Conservation (phyloP, 2,113 vertebrate species). For the Nyctereutes procyonoides region DNA sequence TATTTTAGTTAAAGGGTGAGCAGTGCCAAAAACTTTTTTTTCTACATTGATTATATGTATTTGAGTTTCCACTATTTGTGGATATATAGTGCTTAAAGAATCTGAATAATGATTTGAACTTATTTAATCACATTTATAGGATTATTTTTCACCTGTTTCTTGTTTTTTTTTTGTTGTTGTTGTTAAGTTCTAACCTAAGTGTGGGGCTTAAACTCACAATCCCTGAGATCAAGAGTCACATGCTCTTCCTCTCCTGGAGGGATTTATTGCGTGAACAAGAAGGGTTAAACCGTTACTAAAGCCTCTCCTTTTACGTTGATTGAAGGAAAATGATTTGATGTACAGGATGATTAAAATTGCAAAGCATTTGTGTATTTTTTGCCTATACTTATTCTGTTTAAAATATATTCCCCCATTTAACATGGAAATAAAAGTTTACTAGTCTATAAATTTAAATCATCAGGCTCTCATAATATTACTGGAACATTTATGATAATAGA, state of each 20-base stretch:
- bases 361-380: slow-evolving; percentile 32
- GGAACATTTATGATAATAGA: neutral
- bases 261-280: slow-evolving; percentile 40
- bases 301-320: neutral
- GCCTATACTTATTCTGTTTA: slow-evolving; percentile 26
- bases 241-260: neutral
- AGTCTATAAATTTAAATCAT: neutral
- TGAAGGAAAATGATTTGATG: slow-evolving; percentile 4
- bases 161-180: neutral
- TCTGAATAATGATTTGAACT: slow-evolving; percentile 18
- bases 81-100: neutral
- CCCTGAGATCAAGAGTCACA: neutral
- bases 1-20: neutral
- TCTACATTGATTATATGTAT: neutral
- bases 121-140: neutral
- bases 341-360: slow-evolving; percentile 8
- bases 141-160: slow-evolving; percentile 23
- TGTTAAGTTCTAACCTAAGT: neutral
- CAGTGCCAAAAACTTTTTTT: neutral
- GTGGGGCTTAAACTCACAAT: neutral
- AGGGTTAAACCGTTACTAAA: neutral
- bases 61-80: slow-evolving; percentile 27
- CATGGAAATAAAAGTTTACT: neutral
- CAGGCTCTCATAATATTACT: neutral
- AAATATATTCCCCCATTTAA: neutral